Conservation (phyloP, 2,113 vertebrate species). For the Pterocles orientalis region DNA sequence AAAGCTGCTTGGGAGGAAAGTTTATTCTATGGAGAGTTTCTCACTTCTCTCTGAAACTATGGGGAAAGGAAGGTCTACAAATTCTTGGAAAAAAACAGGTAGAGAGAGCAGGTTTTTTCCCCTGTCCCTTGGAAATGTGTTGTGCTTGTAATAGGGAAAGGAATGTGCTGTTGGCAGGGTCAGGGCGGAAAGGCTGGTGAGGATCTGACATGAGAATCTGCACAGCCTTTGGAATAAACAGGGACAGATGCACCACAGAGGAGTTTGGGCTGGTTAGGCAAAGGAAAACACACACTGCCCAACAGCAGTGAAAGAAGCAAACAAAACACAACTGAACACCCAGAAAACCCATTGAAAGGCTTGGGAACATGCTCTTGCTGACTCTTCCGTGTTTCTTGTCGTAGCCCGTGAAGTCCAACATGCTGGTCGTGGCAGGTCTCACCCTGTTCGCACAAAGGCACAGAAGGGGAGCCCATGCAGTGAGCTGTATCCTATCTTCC, state of each 20-base stretch:
- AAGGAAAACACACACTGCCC: not conserved
- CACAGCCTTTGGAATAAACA: not conserved
- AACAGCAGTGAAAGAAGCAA: not conserved
- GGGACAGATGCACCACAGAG: not conserved
- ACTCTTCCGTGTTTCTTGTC: not conserved
- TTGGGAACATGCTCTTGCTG: not conserved
- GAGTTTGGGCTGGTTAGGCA: not conserved
- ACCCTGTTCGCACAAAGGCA: not conserved
- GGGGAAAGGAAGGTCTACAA: not conserved
- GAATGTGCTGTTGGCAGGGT: conserved; percentile 13
- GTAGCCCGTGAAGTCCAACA: not conserved
- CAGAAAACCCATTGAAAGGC: not conserved
- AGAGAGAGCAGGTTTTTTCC: not conserved
- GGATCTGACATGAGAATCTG: not conserved
- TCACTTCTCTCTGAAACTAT: not conserved
- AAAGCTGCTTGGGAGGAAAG: not conserved
- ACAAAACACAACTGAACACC: not conserved
- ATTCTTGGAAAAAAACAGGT: not conserved
- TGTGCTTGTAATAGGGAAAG: conserved; percentile 22
- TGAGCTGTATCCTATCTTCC: not conserved
- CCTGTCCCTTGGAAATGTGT: not conserved
- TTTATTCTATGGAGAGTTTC: not conserved
- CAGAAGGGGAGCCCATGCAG: rapidly evolving
- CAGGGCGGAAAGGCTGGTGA: not conserved
- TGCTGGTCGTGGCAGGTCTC: not conserved